Base-by-base conservation (phyloP, 2,888 invertebrate genomes). In the Amorpha juglandis region DNA sequence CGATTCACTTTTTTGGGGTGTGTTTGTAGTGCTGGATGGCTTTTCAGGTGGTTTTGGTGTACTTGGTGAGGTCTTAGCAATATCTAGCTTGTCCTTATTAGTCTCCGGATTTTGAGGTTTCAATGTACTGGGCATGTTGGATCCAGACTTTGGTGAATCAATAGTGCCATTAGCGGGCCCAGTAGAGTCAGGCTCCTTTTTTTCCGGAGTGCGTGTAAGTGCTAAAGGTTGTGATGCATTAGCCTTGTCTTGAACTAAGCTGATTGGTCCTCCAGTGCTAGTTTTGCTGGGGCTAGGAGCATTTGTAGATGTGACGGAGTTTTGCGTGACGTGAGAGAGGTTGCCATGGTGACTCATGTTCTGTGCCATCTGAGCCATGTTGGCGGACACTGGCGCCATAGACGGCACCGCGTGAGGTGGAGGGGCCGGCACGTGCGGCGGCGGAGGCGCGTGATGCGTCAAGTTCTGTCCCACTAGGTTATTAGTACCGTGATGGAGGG, bases 281-380 rank as follows among this genome's bases (percentile, higher is more conserved):
- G 79, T 78, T 74, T 92, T 92, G 74, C 79, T 88, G 1, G 92
- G 89, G 71, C 85, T 88, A 12, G 85, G 79, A 0, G 77, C 86
- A 73, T 85, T 77, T 51, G 87, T 81, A 63, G 88, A 84, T 67
- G 87, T 77, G 55, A 85, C 82, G 35, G 90, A 89, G 77, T 90
- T 91, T 76, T 91, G 91, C 33, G 88, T 87, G 67, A 90, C 87
- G 65, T 91, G 91, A 11, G 93, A 93, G 33, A 93, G 80, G 82
- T 93, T 93, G 67, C 93, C 93, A 70, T 93, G 93, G 86, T 93
- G 92, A 78, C 92, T 92, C 93, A 93, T 93, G 77, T 93, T 93
- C 72, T 93, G 93, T 69, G 93, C 93, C 91, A 92, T 90, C 76
- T 92, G 92, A 48, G 92, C 92, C 93, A 93, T 93, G 82, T 92